A percentile compares a stretch with the other conserved stretches of the same genome.
Evolutionary conservation across 2,888 invertebrate species (phyloP).

Genomic region (Alviniconcha strummeri): DNA sequence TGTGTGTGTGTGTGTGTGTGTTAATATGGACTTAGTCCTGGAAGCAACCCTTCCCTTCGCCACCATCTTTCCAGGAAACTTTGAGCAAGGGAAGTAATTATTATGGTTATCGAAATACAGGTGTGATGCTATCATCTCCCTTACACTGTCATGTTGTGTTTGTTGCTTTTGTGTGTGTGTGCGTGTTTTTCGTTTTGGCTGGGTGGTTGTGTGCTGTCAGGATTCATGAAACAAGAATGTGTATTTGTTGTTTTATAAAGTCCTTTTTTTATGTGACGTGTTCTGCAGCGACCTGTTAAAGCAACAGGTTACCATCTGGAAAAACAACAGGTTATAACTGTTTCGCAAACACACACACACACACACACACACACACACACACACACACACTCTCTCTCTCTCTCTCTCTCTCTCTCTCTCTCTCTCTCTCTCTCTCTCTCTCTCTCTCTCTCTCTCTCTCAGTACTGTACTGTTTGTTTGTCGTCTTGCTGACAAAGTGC

Average conservation of each 20-base stretch:
- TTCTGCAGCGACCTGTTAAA: too few relatives aligned
- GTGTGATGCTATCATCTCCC: too few relatives aligned
- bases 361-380: background rate
- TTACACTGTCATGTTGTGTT: too few relatives aligned
- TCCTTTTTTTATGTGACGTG: background rate
- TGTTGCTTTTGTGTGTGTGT: too few relatives aligned
- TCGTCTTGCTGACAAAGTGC: too few relatives aligned
- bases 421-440: constrained; percentile 1
- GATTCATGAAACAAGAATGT: background rate
- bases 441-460: constrained; percentile 1
- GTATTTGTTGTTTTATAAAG: background rate
- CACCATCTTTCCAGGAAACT: background rate
- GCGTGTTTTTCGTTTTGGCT: too few relatives aligned
- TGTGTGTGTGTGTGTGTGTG: background rate
- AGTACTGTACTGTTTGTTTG: background rate
- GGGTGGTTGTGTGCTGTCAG: too few relatives aligned
- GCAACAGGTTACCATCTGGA: too few relatives aligned
- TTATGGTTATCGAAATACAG: too few relatives aligned
- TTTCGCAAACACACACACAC: background rate
- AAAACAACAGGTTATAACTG: too few relatives aligned
- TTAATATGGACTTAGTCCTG: background rate
- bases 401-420: background rate
- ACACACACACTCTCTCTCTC: background rate
- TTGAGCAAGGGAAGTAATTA: background rate
- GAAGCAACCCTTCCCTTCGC: too few relatives aligned